Evolutionary conservation across 2,888 invertebrate species (phyloP).

Genomic region (Amphiduros pacificus): DNA sequence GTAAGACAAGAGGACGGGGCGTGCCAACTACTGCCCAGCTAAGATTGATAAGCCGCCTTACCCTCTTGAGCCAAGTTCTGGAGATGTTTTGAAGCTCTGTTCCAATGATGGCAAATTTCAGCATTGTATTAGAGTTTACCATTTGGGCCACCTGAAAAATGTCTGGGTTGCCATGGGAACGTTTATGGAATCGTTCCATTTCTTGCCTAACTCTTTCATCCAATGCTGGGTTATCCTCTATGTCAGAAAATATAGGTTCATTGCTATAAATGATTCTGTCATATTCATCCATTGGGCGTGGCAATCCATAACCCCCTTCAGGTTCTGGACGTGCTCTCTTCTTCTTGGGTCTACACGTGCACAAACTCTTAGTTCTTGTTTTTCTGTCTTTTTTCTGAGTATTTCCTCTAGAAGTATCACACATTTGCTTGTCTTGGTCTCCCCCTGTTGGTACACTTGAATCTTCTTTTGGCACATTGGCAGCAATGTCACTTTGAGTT

Average conservation of each 20-base stretch:
- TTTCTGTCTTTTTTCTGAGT: no score
- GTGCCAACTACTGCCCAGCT: no score
- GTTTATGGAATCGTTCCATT: slow-evolving; percentile 97
- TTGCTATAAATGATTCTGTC: slow-evolving; percentile 48
- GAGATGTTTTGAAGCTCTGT: slow-evolving; percentile 96
- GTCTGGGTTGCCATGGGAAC: slow-evolving; percentile 89
- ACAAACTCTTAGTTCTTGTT: no score
- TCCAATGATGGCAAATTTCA: slow-evolving; percentile 95
- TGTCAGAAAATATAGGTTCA: slow-evolving; percentile 51
- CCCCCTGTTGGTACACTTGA: no score
- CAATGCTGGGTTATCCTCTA: slow-evolving; percentile 37
- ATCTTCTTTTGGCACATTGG: no score
- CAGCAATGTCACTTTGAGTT: no score
- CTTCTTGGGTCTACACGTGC: no score
- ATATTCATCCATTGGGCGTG: slow-evolving; percentile 37
- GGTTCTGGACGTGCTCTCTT: slow-evolving; percentile 14
- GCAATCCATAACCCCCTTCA: slow-evolving; percentile 10
- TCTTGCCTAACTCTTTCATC: slow-evolving; percentile 53
- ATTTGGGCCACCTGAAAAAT: slow-evolving; percentile 30
- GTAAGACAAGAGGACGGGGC: no score
- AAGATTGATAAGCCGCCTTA: not conserved
- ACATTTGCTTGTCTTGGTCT: no score
- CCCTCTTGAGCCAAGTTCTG: slow-evolving; percentile 91
- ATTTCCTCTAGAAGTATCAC: no score
- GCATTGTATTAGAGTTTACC: slow-evolving; percentile 89